Evolutionary conservation across 1,140 invertebrate species (phyloP).

Genomic region (Sitophilus oryzae): DNA sequence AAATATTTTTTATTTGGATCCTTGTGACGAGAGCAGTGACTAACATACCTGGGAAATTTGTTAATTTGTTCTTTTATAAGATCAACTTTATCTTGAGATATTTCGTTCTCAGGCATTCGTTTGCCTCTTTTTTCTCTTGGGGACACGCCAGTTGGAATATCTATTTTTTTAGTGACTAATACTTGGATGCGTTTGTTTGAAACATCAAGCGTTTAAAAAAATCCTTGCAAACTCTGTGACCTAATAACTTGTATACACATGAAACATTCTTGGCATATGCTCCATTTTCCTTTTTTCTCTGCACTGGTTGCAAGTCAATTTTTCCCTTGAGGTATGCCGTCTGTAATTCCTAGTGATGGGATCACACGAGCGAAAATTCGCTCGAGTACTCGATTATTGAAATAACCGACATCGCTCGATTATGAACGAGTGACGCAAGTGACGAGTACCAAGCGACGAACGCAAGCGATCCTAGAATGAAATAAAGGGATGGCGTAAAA

Average conservation of each 20-base stretch:
- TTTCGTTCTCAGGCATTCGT: background rate
- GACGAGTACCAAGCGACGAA: no score
- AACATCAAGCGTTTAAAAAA: constrained; percentile 10
- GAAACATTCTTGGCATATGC: background rate
- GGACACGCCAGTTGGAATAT: background rate
- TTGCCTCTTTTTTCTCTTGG: background rate
- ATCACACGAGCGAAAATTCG: no score
- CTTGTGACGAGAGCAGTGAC: background rate
- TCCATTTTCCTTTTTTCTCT: background rate
- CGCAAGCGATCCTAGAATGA: no score
- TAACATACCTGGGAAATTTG: background rate
- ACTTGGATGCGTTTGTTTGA: background rate
- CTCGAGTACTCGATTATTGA: no score
- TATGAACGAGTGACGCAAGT: no score
- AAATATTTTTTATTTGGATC: background rate
- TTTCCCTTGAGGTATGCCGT: constrained; percentile 1
- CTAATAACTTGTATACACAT: background rate
- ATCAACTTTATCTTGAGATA: background rate
- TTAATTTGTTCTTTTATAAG: background rate
- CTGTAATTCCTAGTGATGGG: no score
- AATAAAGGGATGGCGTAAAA: no score
- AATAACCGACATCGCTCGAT: no score
- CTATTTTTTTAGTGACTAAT: constrained; percentile 1
- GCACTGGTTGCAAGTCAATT: background rate
- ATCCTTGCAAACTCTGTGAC: constrained; percentile 3